Conservation (phyloP, 2,888 invertebrate species). For the Bugulina stolonifera region DNA sequence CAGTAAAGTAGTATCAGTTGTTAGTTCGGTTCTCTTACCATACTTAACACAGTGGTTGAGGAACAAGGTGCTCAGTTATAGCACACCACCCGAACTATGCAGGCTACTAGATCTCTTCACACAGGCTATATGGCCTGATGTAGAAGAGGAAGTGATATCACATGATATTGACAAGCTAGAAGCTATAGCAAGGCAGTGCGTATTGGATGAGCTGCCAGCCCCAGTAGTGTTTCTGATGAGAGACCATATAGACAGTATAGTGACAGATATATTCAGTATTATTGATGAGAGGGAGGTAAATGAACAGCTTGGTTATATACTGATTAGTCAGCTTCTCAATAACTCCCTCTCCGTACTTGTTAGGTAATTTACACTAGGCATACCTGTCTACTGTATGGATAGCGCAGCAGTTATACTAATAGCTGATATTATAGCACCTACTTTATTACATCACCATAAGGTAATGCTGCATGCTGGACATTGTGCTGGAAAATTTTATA, state of each 20-base stretch:
- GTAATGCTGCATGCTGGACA: too few relatives aligned
- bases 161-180: not conserved
- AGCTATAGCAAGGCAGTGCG: not conserved
- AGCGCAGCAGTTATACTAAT: too few relatives aligned
- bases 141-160: not conserved
- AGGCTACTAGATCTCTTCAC: not conserved
- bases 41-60: constrained; percentile 6
- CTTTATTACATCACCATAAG: too few relatives aligned
- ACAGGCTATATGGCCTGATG: constrained; percentile 7
- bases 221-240: not conserved
- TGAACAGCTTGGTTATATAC: constrained; percentile 4
- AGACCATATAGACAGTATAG: not conserved
- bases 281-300: not conserved
- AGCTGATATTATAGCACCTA: too few relatives aligned
- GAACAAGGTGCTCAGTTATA: not conserved
- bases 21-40: not conserved
- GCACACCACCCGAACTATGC: not conserved
- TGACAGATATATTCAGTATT: not conserved
- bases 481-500: too few relatives aligned
- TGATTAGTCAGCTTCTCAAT: not conserved
- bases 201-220: not conserved
- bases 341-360: constrained; percentile 18
- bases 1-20: constrained; percentile 1
- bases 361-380: too few relatives aligned
- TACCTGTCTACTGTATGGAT: too few relatives aligned